Conservation (phyloP, 2,797 vertebrate species). For the Helostoma temminkii region DNA sequence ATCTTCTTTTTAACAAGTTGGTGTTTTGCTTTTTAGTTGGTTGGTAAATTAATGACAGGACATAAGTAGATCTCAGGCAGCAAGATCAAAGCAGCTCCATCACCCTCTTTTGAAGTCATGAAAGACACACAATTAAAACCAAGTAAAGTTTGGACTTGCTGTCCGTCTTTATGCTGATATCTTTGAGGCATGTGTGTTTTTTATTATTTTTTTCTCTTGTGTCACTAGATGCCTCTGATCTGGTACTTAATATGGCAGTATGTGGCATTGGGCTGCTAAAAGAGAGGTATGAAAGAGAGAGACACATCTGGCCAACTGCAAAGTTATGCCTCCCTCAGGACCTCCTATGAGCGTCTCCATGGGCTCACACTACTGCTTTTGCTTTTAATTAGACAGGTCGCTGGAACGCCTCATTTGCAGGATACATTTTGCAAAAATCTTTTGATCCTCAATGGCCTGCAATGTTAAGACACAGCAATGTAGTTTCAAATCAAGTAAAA, state of each 20-base stretch:
- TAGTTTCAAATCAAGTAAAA: conserved; percentile 18
- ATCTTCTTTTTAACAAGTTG: background rate
- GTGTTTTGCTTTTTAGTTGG: background rate
- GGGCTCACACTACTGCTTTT: conserved; percentile 5
- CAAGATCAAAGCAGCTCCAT: conserved; percentile 60
- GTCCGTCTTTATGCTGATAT: conserved; percentile 43
- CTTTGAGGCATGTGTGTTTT: conserved; percentile 10
- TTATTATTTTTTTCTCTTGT: background rate
- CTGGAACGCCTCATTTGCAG: conserved; percentile 41
- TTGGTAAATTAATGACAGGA: background rate
- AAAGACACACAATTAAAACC: conserved; percentile 48
- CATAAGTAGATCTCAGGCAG: conserved; percentile 22
- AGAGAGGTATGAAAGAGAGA: conserved; percentile 56
- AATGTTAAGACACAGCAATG: conserved; percentile 24
- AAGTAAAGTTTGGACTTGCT: conserved; percentile 39
- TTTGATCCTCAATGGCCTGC: conserved; percentile 48
- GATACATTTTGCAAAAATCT: conserved; percentile 28
- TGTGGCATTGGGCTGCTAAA: conserved; percentile 8
- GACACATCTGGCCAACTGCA: conserved; percentile 62
- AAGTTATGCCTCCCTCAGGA: conserved; percentile 41
- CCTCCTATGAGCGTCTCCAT: conserved; percentile 8
- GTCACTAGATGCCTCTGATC: conserved; percentile 23
- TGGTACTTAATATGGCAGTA: conserved; percentile 35
- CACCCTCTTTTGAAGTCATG: conserved; percentile 37
- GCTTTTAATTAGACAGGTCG: conserved; percentile 69